A percentile compares a stretch with the other conserved stretches of the same genome.
phyloP scores from a whole-genome alignment of 2,113 vertebrate genomes.

The Recurvirostra avosetta region DNA sequence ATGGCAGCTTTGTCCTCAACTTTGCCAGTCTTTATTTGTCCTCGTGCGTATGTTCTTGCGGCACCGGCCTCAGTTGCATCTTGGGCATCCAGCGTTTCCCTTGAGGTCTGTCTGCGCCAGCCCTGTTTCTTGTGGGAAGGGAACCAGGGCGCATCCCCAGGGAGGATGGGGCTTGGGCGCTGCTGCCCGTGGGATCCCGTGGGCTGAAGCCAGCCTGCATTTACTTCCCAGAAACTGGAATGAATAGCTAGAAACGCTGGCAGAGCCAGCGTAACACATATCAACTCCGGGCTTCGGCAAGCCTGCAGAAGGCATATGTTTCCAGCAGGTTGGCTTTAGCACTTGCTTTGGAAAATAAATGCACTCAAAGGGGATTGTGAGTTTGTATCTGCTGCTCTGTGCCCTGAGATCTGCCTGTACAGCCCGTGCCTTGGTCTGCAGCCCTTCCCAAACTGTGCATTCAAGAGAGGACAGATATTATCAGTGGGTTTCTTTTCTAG shows the following conservation, averaged over 20 bases:
- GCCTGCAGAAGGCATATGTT: not conserved
- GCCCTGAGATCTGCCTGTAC: not conserved
- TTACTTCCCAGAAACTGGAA: not conserved
- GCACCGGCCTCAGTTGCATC: not conserved
- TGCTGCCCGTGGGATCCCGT: not conserved
- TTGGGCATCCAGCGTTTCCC: not conserved
- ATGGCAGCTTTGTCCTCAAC: not conserved
- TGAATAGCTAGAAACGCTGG: not conserved
- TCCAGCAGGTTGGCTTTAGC: not conserved
- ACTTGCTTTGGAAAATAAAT: not conserved
- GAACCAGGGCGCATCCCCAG: fast-evolving
- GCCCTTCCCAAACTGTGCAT: fast-evolving
- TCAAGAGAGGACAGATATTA: not conserved
- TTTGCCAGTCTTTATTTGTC: not conserved
- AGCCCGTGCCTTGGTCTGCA: fast-evolving
- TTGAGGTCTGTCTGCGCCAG: not conserved
- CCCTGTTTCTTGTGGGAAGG: not conserved
- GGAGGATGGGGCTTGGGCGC: not conserved
- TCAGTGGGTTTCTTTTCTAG: not conserved
- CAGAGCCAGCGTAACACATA: not conserved
- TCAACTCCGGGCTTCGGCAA: not conserved
- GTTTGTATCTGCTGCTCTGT: not conserved
- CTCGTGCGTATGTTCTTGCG: fast-evolving
- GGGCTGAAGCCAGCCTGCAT: not conserved
- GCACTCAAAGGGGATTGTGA: fast-evolving